Conservation (phyloP, 2,888 invertebrate species). For the Cartodere bifasciata region DNA sequence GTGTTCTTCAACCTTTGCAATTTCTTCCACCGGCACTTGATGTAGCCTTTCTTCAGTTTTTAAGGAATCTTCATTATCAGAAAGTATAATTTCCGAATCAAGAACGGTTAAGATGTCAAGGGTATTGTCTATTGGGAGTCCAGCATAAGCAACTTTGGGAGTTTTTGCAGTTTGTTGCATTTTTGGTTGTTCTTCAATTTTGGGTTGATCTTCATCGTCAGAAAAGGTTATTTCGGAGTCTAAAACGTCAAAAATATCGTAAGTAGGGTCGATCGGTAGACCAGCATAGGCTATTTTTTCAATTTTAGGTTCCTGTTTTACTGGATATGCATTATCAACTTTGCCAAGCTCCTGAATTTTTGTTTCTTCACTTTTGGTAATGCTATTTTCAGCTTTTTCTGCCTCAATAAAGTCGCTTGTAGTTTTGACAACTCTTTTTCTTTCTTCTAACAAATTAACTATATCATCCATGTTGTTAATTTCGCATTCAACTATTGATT, state of each 20-base stretch:
- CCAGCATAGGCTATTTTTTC: constrained; percentile 14
- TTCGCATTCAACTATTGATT: constrained; percentile 33
- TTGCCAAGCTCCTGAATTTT: constrained; percentile 1
- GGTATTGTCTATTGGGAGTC: constrained; percentile 5
- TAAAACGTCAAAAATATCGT: constrained; percentile 28
- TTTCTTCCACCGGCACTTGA: constrained; percentile 7
- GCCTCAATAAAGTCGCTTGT: constrained; percentile 11
- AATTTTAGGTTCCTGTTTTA: too few relatives aligned
- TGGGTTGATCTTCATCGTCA: constrained; percentile 17
- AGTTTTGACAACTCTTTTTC: constrained; percentile 7
- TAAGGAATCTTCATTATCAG: constrained; percentile 19
- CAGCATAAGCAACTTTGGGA: constrained; percentile 9
- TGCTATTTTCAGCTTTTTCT: constrained; percentile 8
- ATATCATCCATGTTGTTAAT: constrained; percentile 30
- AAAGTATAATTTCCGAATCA: constrained; percentile 23
- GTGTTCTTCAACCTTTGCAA: constrained; percentile 6
- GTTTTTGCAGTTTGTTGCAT: constrained; percentile 4
- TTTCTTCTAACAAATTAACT: constrained; percentile 27
- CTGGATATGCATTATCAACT: too few relatives aligned
- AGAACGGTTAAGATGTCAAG: constrained; percentile 17
- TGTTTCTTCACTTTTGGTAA: not conserved
- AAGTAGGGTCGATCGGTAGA: constrained; percentile 24
- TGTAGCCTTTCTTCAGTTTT: constrained; percentile 6
- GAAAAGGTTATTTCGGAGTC: constrained; percentile 19
- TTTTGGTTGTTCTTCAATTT: constrained; percentile 1